A percentile compares a stretch with the other conserved stretches of the same genome.
These are phyloP conservation scores for Plestiodon gilberti DNA, from an alignment of 2,113 vertebrate genomes.

Conservation along the genomic window DNA sequence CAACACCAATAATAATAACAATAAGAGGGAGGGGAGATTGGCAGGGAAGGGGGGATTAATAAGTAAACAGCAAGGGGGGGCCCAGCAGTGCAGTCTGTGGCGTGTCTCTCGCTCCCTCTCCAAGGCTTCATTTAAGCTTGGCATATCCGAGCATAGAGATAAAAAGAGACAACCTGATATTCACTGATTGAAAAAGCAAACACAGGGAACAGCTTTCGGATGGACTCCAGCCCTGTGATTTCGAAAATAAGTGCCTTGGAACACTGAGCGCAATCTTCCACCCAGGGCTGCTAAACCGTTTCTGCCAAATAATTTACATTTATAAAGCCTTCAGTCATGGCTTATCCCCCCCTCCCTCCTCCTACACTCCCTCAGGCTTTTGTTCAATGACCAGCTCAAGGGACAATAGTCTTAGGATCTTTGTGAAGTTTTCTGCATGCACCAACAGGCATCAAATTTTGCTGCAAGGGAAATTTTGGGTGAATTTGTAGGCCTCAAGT, in stretches of 20 bases:
- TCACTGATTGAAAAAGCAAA: slow-evolving; percentile 69
- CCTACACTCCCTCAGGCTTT: not conserved
- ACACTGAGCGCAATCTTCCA: slow-evolving; percentile 66
- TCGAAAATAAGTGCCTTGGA: slow-evolving; percentile 66
- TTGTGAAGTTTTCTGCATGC: not conserved
- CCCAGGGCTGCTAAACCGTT: slow-evolving; percentile 57
- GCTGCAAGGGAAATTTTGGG: not conserved
- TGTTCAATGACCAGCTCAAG: slow-evolving; percentile 13
- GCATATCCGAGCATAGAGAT: slow-evolving; percentile 33
- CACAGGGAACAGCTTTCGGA: slow-evolving; percentile 55
- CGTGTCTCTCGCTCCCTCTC: slow-evolving; percentile 17
- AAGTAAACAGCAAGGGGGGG: slow-evolving; percentile 40
- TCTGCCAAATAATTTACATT: slow-evolving; percentile 70
- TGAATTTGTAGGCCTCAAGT: too few relatives aligned
- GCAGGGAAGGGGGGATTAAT: slow-evolving; percentile 5
- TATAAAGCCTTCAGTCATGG: slow-evolving; percentile 62
- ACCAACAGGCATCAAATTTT: not conserved
- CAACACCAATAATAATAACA: slow-evolving; percentile 10
- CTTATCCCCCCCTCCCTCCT: slow-evolving; percentile 1
- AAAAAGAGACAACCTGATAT: slow-evolving; percentile 50
- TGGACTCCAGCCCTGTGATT: slow-evolving; percentile 44
- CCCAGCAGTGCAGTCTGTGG: slow-evolving; percentile 14
- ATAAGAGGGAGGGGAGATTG: slow-evolving; percentile 2
- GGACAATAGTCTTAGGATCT: fast-evolving
- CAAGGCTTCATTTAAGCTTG: slow-evolving; percentile 61